Evolutionary conservation across 2,888 invertebrate genomes (phyloP), one percentile per base, ranked within the genome.

Genomic region (Eilema depressum): DNA sequence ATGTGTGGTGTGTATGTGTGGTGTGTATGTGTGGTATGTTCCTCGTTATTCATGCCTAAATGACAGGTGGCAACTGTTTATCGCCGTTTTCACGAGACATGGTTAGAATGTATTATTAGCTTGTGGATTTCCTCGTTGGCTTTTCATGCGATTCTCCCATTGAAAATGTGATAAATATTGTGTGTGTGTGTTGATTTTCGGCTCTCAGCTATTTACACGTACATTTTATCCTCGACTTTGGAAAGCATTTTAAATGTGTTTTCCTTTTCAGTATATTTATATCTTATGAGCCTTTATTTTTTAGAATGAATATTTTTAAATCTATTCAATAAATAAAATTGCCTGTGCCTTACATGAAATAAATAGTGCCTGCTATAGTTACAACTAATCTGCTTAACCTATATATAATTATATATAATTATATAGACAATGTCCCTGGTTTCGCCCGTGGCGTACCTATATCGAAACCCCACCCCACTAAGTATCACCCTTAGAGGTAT

Each of bases 61-160:
- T 71, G 75, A 68, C 68, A 69, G 73, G 73, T 73, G 67, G 69
- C 66, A 65, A 71, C 69, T 73, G 71, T 68, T 69, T 75, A 75
- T 66, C 63, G 68, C 47, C 66, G 66, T 71, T 73, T 69, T 69
- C 60, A 66, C 57, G 60, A 47, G 63, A 68, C 71, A 61, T 61
- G 60, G 65, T 68, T 66, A 65, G 69, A 75, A 73, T 75, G 68
- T 63, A 70, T 68, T 73, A 73, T 70, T 73, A 71, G 68, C 68
- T 57, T 11, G 37, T 63, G 56, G 56, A 30, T 68, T 66, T 68
- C 60, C 63, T 63, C 20, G 56, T 60, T 68, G 65, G 66, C 66
- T 71, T 71, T 70, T 60, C 26, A 56, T 61, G 59, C 28, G 56
- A 47, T 56, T 41, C n/a, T 53, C 28, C 3, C 59, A 17, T 25